Percentiles rank a stretch among this genome's conserved stretches.
Conservation (phyloP, 2,113 vertebrate genomes). For the Dermatemys mawii region DNA sequence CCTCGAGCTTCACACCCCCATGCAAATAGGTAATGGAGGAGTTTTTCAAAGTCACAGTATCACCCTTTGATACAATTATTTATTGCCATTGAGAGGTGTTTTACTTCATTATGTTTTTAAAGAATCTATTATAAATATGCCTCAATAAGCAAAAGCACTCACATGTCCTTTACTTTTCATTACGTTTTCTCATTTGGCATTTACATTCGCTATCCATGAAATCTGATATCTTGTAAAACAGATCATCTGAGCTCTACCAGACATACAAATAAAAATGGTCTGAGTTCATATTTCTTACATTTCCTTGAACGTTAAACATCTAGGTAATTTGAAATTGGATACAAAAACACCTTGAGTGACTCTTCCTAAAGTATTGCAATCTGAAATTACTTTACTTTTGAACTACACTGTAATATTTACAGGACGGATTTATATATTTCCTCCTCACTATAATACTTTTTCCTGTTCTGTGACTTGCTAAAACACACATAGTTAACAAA, state of each 20-base stretch:
- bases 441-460: not conserved
- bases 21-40: not conserved
- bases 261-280: slow-evolving; percentile 25
- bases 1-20: not conserved
- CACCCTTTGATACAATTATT: not conserved
- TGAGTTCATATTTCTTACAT: slow-evolving; percentile 33
- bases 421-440: slow-evolving; percentile 11
- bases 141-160: not conserved
- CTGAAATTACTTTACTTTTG: slow-evolving; percentile 30
- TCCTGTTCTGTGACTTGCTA: not conserved
- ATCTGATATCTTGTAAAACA: slow-evolving; percentile 56
- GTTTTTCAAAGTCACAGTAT: not conserved
- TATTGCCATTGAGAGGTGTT: not conserved
- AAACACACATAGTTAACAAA: not conserved
- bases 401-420: slow-evolving; percentile 15
- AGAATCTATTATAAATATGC: not conserved
- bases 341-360: not conserved
- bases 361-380: not conserved
- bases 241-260: slow-evolving; percentile 42
- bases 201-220: slow-evolving; percentile 48
- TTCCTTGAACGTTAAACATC: slow-evolving; percentile 13
- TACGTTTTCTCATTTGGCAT: slow-evolving; percentile 47
- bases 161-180: slow-evolving; percentile 4
- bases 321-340: not conserved
- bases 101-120: not conserved